Conservation (phyloP, 1,140 invertebrate species). For the Philopotamus ludificatus region DNA sequence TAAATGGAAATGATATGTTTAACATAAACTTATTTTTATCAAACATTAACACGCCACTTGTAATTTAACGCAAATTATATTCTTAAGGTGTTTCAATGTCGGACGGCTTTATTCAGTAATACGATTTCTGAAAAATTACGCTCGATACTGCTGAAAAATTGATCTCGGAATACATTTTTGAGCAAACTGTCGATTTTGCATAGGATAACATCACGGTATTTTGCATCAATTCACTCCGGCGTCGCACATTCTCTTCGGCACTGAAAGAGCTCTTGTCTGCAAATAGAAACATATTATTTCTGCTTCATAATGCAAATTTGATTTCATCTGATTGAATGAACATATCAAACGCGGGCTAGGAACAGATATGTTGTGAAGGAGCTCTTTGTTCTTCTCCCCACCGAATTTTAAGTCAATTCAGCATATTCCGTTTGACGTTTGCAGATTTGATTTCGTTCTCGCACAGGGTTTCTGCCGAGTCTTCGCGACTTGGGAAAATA, state of each 20-base stretch:
- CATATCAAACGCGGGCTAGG: slow-evolving; percentile 19
- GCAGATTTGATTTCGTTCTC: slow-evolving; percentile 21
- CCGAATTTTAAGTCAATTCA: slow-evolving; percentile 28
- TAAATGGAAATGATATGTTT: no score
- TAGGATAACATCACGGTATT: not conserved
- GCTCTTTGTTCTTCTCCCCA: slow-evolving; percentile 10
- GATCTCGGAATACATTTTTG: not conserved
- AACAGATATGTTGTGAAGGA: not conserved
- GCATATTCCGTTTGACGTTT: slow-evolving; percentile 32
- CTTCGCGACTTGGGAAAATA: not conserved
- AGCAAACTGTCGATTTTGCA: not conserved
- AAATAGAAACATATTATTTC: slow-evolving; percentile 29
- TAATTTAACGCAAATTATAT: no score
- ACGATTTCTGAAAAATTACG: no score
- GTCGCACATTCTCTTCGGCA: not conserved
- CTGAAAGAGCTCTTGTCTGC: not conserved
- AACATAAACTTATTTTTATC: no score
- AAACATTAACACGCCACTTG: no score
- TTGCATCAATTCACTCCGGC: not conserved
- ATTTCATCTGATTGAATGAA: slow-evolving; percentile 28
- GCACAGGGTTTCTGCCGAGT: not conserved
- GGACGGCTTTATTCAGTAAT: no score
- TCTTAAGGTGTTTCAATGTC: no score
- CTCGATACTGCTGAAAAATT: no score
- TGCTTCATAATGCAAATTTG: slow-evolving; percentile 37